A percentile compares a stretch with the other conserved stretches of the same genome.
phyloP scores from a whole-genome alignment of 1,140 invertebrate species.

The Bombus superbus region DNA sequence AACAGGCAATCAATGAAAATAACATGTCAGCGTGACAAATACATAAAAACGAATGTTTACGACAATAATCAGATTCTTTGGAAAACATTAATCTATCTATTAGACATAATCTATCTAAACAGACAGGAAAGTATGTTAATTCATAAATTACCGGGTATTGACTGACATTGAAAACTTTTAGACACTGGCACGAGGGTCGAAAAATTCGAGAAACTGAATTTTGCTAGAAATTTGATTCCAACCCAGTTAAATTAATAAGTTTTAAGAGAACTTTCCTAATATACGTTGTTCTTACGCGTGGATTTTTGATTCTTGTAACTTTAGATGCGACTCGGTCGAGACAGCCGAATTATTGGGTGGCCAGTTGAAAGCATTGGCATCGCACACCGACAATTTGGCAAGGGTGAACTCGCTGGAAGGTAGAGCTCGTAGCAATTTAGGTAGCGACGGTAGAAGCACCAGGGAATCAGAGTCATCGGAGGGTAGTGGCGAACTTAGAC shows the following conservation, averaged over 20 bases:
- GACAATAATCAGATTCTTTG: no score
- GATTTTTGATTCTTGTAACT: not conserved
- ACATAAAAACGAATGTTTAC: no score
- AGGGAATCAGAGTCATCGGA: constrained; percentile 89
- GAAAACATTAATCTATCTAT: no score
- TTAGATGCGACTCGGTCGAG: constrained; percentile 93
- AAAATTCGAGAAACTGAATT: not conserved
- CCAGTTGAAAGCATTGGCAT: constrained; percentile 92
- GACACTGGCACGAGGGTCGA: no score
- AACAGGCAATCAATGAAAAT: no score
- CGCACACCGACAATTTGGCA: constrained; percentile 93
- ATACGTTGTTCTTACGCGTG: not conserved
- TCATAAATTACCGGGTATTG: not conserved
- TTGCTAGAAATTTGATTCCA: not conserved
- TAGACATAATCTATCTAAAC: no score
- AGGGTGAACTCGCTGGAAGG: constrained; percentile 87
- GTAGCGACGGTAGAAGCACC: constrained; percentile 89
- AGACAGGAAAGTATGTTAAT: not conserved
- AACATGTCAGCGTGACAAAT: no score
- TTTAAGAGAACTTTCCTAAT: not conserved
- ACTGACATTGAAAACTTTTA: no score
- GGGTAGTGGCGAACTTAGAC: constrained; percentile 86
- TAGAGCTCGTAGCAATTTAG: constrained; percentile 87
- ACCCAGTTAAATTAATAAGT: not conserved
- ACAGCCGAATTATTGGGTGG: constrained; percentile 93